Base-by-base conservation (phyloP, 2,888 invertebrate species). In the Heliconius charithonia region DNA sequence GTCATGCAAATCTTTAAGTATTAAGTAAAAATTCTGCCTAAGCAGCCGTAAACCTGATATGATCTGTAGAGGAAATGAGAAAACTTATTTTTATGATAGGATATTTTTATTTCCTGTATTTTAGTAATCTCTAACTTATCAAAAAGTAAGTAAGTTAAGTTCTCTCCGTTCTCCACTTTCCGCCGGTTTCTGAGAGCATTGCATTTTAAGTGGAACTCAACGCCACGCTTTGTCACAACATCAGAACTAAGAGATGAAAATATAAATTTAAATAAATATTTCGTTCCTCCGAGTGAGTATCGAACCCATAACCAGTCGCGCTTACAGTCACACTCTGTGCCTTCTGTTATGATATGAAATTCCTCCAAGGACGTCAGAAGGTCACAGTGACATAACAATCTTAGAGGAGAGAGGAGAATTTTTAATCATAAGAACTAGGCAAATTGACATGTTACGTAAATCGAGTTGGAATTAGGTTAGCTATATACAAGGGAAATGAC, bases 391-490 rank as follows among this genome's bases (percentile, higher is more conserved):
- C 51, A 22, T 71, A 71, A 71, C 29, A 56, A 51, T 56, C 29
- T 56, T 22, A 29, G 29, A 67, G 66, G 6, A 41, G n/a, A 45
- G 12, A 9, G 32, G 72, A 51, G 51, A 51, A 51, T 19, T 32
- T 32, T 72, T 32, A 72, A 72, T 72, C 37, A 72, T 32, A 72
- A 72, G 56, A 72, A 32, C 59, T 22, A n/a, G 56, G 29, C 32
- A 37, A 72, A 72, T 59, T 72, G 72, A 32, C 72, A 10, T 59
- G 72, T 72, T 32, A 16, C 56, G 59, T 59, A 59, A 72, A 32
- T 32, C 9, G 32, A 29, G 56, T n/a, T 32, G n/a, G 32, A 72
- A 72, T 72, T 72, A 56, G 32, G 72, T 72, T 59, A 72, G 56
- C 59, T 72, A 7, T 37, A 37, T 59, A 72, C 37, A 59, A 7